A percentile compares a stretch with the other conserved stretches of the same genome.
Conservation (phyloP, 2,888 invertebrate genomes). For the Seladonia tumulorum region DNA sequence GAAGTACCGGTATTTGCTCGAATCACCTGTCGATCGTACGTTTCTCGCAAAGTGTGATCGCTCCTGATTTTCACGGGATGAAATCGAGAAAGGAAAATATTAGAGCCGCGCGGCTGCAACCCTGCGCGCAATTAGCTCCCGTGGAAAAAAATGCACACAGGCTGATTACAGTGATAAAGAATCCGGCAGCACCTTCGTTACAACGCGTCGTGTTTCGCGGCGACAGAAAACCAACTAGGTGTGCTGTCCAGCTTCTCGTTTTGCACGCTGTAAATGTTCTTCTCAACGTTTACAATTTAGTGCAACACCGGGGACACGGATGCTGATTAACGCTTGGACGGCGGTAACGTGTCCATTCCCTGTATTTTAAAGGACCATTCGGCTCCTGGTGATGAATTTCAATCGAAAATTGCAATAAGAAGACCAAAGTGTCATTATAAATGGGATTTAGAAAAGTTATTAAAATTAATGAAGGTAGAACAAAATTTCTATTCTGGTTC, state of each 20-base stretch:
- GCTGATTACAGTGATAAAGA: constrained; percentile 10
- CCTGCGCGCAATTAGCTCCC: neutral
- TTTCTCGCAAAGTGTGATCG: constrained; percentile 56
- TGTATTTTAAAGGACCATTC: no score
- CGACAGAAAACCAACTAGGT: neutral
- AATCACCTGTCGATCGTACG: constrained; percentile 71
- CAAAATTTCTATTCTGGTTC: no score
- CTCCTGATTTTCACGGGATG: constrained; percentile 61
- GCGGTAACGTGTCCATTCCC: no score
- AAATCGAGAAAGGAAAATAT: neutral
- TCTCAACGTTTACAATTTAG: neutral
- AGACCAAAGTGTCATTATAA: no score
- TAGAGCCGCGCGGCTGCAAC: neutral
- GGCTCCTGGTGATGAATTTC: no score
- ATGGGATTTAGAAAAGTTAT: no score
- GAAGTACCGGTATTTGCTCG: constrained; percentile 61
- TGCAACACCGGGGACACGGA: no score
- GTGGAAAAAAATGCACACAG: neutral
- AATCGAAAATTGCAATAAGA: no score
- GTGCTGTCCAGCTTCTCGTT: neutral
- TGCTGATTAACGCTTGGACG: no score
- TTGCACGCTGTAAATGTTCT: neutral
- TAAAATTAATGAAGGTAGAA: no score
- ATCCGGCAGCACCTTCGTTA: neutral
- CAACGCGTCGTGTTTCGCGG: neutral